These are phyloP conservation scores for Drosophila santomea DNA, from an alignment of 1,140 invertebrate species.

Conservation along the genomic window DNA sequence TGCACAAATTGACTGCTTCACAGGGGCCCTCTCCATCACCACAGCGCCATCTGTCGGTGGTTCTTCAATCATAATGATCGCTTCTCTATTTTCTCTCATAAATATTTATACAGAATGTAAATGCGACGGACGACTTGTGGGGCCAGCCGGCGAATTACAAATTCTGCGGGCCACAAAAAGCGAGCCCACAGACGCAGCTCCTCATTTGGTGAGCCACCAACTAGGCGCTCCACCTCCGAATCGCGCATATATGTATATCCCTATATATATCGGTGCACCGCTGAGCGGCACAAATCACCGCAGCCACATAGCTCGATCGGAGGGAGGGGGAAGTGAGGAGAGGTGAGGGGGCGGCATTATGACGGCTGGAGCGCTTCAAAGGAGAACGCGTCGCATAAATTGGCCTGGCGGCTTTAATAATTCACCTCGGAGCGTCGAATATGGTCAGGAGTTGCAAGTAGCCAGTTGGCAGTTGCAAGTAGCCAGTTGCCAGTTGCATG, in stretches of 20 bases:
- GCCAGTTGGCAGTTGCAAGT: background rate
- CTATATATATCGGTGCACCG: slow-evolving; percentile 36
- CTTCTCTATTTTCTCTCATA: slow-evolving; percentile 72
- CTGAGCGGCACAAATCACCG: slow-evolving; percentile 56
- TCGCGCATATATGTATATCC: slow-evolving; percentile 2
- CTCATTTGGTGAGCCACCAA: slow-evolving; percentile 79
- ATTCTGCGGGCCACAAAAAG: slow-evolving; percentile 59
- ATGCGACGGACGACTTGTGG: slow-evolving; percentile 63
- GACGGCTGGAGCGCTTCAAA: slow-evolving; percentile 65
- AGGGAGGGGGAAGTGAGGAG: background rate
- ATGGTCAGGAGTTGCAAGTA: slow-evolving; percentile 57
- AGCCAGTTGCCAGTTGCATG: slow-evolving; percentile 12
- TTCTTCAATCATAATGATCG: slow-evolving; percentile 56
- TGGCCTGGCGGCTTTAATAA: slow-evolving; percentile 74
- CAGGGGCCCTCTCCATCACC: background rate
- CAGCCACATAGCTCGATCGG: slow-evolving; percentile 16
- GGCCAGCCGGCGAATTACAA: slow-evolving; percentile 65
- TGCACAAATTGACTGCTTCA: slow-evolving; percentile 6
- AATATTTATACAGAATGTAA: slow-evolving; percentile 77
- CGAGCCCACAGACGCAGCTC: slow-evolving; percentile 37
- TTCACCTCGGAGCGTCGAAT: slow-evolving; percentile 68
- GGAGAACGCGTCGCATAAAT: slow-evolving; percentile 73
- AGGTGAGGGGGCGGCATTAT: slow-evolving; percentile 53
- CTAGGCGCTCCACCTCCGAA: slow-evolving; percentile 57
- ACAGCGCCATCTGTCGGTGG: slow-evolving; percentile 1